A percentile compares a stretch with the other conserved stretches of the same genome.
phyloP scores from a whole-genome alignment of 64 coral and sea anemone species.

The Stichodactyla helianthus region DNA sequence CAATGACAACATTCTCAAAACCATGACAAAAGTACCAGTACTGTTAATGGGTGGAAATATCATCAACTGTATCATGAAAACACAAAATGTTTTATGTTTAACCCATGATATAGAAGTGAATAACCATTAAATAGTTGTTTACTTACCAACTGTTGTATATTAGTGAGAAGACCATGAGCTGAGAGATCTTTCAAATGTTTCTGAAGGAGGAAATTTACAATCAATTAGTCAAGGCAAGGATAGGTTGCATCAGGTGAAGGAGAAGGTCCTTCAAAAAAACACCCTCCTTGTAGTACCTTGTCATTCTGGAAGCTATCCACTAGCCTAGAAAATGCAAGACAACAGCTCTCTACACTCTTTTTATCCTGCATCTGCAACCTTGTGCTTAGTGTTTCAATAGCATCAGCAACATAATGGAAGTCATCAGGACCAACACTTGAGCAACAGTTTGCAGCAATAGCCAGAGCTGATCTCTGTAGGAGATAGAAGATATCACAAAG shows the following conservation, averaged over 20 bases:
- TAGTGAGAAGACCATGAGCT: constrained; percentile 85
- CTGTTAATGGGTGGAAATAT: constrained; percentile 88
- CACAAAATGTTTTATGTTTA: neutral
- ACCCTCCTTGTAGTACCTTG: constrained; percentile 39
- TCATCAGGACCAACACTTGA: constrained; percentile 82
- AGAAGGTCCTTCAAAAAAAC: too few species aligned
- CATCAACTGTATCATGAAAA: constrained; percentile 57
- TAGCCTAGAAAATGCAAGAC: constrained; percentile 90
- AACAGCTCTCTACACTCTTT: constrained; percentile 96
- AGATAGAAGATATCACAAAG: neutral
- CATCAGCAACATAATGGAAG: constrained; percentile 88
- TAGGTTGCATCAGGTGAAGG: neutral
- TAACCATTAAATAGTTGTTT: neutral
- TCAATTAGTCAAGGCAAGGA: neutral
- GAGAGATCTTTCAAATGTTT: constrained; percentile 82
- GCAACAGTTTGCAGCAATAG: constrained; percentile 95
- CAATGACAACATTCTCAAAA: constrained; percentile 86
- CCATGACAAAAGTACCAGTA: constrained; percentile 93
- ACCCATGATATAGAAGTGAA: neutral
- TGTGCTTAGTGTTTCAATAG: constrained; percentile 82
- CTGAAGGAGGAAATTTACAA: constrained; percentile 32
- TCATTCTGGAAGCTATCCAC: constrained; percentile 97
- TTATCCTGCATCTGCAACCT: constrained; percentile 99
- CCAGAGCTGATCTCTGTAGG: constrained; percentile 83
- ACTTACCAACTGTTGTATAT: constrained; percentile 90